phyloP scores from a whole-genome alignment of 2,888 invertebrate species.

The Eristalis pertinax region DNA sequence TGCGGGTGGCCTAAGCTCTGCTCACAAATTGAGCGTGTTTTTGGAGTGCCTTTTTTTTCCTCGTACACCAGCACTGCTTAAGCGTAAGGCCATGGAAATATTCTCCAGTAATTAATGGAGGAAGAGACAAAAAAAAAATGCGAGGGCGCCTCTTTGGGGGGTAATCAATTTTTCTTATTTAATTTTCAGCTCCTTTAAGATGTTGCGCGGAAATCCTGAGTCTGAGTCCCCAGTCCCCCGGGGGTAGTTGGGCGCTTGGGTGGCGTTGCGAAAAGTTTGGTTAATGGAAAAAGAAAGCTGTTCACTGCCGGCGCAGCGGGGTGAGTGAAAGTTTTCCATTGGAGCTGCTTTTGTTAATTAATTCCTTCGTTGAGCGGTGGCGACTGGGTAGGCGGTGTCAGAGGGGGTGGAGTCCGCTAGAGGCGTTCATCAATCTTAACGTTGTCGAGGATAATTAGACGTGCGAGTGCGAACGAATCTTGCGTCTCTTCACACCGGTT shows the following conservation, averaged over 20 bases:
- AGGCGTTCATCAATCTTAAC: slow-evolving; percentile 26
- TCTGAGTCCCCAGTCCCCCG: background rate
- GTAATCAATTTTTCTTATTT: background rate
- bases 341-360: background rate
- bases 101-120: background rate
- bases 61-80: background rate
- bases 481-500: background rate
- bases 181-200: background rate
- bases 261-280: background rate
- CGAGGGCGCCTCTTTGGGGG: background rate
- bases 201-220: background rate
- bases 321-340: background rate
- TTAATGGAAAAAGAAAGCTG: background rate
- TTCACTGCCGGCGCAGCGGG: background rate
- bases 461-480: background rate
- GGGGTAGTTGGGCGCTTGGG: background rate
- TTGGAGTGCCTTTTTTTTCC: background rate
- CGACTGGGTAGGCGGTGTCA: background rate
- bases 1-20: background rate
- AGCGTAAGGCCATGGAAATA: background rate
- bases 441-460: background rate
- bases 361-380: background rate
- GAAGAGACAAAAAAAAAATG: background rate
- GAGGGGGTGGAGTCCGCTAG: background rate
- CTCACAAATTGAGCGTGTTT: background rate